Conservation (phyloP, 2,113 vertebrate species). For the Muscicapa adusta region DNA sequence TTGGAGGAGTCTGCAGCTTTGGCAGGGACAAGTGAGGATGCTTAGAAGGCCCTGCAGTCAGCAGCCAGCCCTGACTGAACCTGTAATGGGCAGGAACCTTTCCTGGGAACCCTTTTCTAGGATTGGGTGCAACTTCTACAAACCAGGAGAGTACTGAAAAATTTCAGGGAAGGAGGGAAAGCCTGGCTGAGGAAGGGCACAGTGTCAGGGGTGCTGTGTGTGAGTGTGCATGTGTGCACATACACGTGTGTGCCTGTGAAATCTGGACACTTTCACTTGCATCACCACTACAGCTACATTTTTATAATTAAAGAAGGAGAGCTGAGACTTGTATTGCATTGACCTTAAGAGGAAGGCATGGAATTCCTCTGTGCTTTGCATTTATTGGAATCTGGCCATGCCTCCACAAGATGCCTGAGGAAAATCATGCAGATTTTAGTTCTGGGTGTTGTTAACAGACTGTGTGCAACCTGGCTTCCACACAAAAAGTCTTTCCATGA, state of each 20-base stretch:
- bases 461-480: not conserved
- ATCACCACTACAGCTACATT: not conserved
- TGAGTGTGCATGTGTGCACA: not conserved
- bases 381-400: not conserved
- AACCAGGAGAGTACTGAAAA: not conserved
- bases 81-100: not conserved
- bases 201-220: fast-evolving
- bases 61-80: not conserved
- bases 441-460: not conserved
- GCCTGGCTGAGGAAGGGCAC: not conserved
- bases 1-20: not conserved
- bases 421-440: not conserved
- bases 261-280: not conserved
- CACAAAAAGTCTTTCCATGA: not conserved
- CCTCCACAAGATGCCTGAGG: not conserved
- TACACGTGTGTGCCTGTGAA: not conserved
- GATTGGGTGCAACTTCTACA: not conserved
- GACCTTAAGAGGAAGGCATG: not conserved
- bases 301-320: not conserved
- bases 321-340: not conserved
- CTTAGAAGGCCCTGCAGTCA: not conserved
- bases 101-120: not conserved
- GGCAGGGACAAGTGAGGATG: not conserved
- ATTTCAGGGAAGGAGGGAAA: not conserved
- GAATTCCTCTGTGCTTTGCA: not conserved